These are phyloP conservation scores for Neodontobutis hainanensis DNA, from an alignment of 2,113 vertebrate species.

Conservation along the genomic window DNA sequence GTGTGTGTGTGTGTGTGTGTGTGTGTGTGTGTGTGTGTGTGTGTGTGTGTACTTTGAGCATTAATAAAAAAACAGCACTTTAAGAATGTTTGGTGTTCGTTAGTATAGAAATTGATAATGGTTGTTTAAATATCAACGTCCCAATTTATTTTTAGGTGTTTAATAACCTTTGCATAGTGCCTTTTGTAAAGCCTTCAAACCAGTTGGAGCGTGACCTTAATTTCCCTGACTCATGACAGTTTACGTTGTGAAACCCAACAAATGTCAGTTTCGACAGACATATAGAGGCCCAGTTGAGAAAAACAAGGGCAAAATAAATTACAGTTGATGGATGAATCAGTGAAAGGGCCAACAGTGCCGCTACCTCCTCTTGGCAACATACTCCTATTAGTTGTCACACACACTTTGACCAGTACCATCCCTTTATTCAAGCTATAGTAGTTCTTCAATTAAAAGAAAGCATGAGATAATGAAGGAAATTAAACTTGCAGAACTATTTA, in stretches of 20 bases:
- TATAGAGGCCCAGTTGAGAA: constrained; percentile 39
- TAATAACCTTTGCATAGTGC: neutral
- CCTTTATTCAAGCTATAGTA: too few species aligned
- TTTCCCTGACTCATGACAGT: constrained; percentile 49
- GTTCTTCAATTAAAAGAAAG: too few species aligned
- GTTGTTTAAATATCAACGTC: too few species aligned
- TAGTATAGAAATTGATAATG: too few species aligned
- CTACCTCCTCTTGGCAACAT: neutral
- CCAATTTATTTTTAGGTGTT: too few species aligned
- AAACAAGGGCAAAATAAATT: constrained; percentile 31
- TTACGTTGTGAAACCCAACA: constrained; percentile 56
- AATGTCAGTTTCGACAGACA: constrained; percentile 75
- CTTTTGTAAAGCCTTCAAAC: constrained; percentile 21
- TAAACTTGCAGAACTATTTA: too few species aligned
- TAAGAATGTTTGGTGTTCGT: too few species aligned
- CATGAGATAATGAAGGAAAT: too few species aligned
- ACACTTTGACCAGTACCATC: constrained; percentile 7
- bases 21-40: too few species aligned
- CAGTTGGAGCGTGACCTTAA: constrained; percentile 22
- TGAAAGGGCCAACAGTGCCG: constrained; percentile 19
- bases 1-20: too few species aligned
- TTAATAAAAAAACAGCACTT: too few species aligned
- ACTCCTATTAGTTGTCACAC: constrained; percentile 1
- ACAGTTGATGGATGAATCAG: constrained; percentile 50
- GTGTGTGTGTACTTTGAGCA: too few species aligned